Evolutionary conservation across 2,113 vertebrate species (phyloP), one percentile per base, ranked within the genome.

Genomic region (Psammodynastes pulverulentus): DNA sequence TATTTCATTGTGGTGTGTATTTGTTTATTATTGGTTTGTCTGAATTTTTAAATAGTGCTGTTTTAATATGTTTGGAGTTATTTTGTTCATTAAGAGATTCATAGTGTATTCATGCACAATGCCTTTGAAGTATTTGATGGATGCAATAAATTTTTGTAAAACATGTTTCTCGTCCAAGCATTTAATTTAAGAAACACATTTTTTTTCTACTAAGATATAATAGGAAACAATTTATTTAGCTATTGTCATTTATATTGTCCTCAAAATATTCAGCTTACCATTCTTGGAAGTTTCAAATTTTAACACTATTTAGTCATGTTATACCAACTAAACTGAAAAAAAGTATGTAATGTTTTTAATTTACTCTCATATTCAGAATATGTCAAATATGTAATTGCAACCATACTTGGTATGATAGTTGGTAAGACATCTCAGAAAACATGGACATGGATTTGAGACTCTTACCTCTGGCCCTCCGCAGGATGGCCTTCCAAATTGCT

Each of bases 131-230:
- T 97, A 96, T 97, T 97, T 97, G 96, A 96, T 97, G 96, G 95
- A 96, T 96, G 92, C 94, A 98, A 97, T 97, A 98, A 98, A 97
- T 98, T 97, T 97, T 96, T 98, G 93, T 97, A 96, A 98, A 98
- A 97, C 94, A 6, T 96, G 97, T 97, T 97, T 97, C 97, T 97
- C 96, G 96, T 97, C 97, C 94, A 97, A 96, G 97, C 96, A 97
- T 98, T 98, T 97, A 97, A 97, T 98, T 98, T 97, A 95, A 96
- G 93, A 97, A 95, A 95, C 89, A 79, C 0, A 91, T 92, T 94
- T 92, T 51, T 52, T 93, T 93, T 46, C 91, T 54, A 89, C 91
- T 92, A 91, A 96, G 87, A 52, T 89, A 45, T 79, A 94, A 89
- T 87, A 67, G 89, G 94, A 92, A 79, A 21, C 88, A 91, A 89